A percentile compares a stretch with the other conserved stretches of the same genome.
Conservation (phyloP, 2,113 vertebrate genomes). For the Semicossyphus pulcher region DNA sequence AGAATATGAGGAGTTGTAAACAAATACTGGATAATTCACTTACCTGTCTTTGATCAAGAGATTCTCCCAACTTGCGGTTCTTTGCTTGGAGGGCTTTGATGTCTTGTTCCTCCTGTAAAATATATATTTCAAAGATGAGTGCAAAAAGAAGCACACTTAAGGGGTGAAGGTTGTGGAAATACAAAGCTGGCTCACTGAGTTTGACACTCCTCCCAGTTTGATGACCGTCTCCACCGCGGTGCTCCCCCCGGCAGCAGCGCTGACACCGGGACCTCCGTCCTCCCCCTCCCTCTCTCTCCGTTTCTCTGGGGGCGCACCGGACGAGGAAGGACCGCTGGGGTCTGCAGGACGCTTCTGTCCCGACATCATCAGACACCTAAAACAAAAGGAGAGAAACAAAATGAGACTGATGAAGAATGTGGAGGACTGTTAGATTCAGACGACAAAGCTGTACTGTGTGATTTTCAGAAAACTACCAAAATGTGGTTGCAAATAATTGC, state of each 20-base stretch:
- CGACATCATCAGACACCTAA: slow-evolving; percentile 85
- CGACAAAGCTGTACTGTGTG: no score
- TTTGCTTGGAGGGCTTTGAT: slow-evolving; percentile 94
- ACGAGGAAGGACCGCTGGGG: slow-evolving; percentile 81
- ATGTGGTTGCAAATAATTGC: background rate
- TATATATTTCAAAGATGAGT: background rate
- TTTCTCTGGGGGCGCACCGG: slow-evolving; percentile 90
- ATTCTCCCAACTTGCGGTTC: slow-evolving; percentile 94
- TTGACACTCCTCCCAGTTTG: slow-evolving; percentile 95
- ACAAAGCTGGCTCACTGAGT: slow-evolving; percentile 82
- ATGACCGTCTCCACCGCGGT: slow-evolving; percentile 97
- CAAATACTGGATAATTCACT: background rate
- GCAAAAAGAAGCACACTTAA: background rate
- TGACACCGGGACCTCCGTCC: slow-evolving; percentile 82
- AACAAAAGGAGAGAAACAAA: background rate
- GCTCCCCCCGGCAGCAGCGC: slow-evolving; percentile 80
- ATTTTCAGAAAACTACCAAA: background rate
- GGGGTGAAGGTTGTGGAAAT: background rate
- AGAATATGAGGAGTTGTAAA: background rate
- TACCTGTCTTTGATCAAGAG: slow-evolving; percentile 92
- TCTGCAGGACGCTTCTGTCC: slow-evolving; percentile 90
- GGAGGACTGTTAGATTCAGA: background rate
- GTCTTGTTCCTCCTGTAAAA: slow-evolving; percentile 94
- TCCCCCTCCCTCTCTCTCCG: slow-evolving; percentile 89
- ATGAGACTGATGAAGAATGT: background rate